phyloP scores from a whole-genome alignment of 1,140 invertebrate genomes.

The Acromyrmex echinatior region DNA sequence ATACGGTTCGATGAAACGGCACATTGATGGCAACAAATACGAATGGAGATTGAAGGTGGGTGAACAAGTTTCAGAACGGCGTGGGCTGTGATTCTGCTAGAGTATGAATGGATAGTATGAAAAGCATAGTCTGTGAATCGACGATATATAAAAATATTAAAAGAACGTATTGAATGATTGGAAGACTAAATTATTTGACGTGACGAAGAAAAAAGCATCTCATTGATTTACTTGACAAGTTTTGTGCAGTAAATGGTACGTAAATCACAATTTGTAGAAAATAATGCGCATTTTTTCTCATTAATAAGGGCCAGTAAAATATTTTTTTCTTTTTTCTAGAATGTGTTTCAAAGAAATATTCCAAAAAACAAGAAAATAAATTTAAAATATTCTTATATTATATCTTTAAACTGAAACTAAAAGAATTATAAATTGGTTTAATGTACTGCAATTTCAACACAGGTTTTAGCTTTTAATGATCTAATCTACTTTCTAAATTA shows the following conservation, averaged over 20 bases:
- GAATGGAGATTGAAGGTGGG: slow-evolving; percentile 85
- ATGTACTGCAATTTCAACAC: neutral
- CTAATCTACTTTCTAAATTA: too few relatives aligned
- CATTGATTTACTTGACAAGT: neutral
- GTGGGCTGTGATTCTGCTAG: slow-evolving; percentile 75
- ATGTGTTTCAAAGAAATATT: neutral
- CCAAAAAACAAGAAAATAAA: neutral
- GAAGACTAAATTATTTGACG: neutral
- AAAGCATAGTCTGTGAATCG: slow-evolving; percentile 69
- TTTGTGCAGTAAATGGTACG: neutral
- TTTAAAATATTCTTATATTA: neutral
- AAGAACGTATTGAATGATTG: slow-evolving; percentile 11
- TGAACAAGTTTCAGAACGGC: slow-evolving; percentile 82
- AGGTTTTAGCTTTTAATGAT: too few relatives aligned
- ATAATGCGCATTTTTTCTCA: neutral
- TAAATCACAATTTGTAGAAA: too few relatives aligned
- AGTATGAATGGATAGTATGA: slow-evolving; percentile 79
- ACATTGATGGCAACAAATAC: slow-evolving; percentile 68
- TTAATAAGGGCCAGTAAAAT: neutral
- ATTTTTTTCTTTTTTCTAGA: neutral
- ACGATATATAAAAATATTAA: slow-evolving; percentile 61
- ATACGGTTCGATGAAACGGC: slow-evolving; percentile 49
- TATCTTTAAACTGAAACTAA: neutral
- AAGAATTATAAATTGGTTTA: neutral
- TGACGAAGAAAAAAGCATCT: neutral